Base-by-base conservation (phyloP, 2,888 invertebrate species). In the Amblyjoppa proteus region DNA sequence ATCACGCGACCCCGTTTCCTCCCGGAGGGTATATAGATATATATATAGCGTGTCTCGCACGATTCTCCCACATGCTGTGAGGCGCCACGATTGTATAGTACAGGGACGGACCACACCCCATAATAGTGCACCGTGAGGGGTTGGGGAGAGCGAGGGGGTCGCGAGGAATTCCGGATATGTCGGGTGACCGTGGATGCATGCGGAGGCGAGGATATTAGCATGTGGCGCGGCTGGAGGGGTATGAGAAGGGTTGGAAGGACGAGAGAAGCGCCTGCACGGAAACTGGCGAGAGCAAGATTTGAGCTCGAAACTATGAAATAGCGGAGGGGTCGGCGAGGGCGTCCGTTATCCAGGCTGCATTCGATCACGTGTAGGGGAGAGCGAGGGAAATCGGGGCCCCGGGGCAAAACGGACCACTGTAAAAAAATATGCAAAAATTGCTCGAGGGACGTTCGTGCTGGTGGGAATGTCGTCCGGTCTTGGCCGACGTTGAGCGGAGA, bases 161-260 rank as follows among this genome's bases (percentile, higher is more conserved):
- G n/a, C 49, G 11, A 51, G 81, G 81, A 85, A 85, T 85, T 85
- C 85, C 75, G 78, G 78, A 81, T 73, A 85, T 81, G 78, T 78
- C 78, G 81, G 70, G 78, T 64, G 61, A 71, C 79, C 70, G 61
- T 16, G 41, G 49, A 70, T 74, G 77, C 41, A 69, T 61, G 74
- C 34, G 77, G 69, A 64, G 31, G 45, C 68, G 70, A 53, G 75
- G 81, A 85, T 81, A 85, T 85, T 81, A 85, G 81, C 81, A 85
- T 81, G 78, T 78, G 81, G 70, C 56, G 68, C 58, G 58, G 31
- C 34, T 58, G 25, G 16, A 16, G 16, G 45, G 28, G 58, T 28
- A 25, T 28, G 51, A 51, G 68, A 74, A 51, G 51, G 61, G 38
- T 20, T 31, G 71, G 78, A 41, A 53, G 61, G 74, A 76, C 45